Percentiles rank a stretch among this genome's conserved stretches.
Conservation (phyloP, 2,113 vertebrate genomes). For the Heterotilapia buettikoferi region DNA sequence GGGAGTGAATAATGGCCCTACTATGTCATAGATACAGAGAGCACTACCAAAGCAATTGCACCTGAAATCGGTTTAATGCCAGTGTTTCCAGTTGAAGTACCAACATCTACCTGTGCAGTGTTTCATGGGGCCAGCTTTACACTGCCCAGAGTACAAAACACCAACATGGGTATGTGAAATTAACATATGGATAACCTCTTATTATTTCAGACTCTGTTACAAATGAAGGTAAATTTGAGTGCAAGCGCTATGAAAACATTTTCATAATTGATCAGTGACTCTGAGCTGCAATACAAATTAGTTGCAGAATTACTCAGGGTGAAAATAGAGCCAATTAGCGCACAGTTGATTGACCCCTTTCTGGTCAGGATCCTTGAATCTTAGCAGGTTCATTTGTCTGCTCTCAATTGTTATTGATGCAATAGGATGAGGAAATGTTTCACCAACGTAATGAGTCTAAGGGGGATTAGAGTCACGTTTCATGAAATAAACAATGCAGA, state of each 20-base stretch:
- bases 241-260: background rate
- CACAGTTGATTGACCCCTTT: conserved; percentile 27
- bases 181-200: background rate
- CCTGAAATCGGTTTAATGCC: conserved; percentile 30
- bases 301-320: conserved; percentile 21
- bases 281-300: conserved; percentile 29
- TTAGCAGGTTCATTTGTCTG: conserved; percentile 47
- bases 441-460: conserved; percentile 18
- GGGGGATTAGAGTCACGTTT: conserved; percentile 29
- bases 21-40: conserved; percentile 15
- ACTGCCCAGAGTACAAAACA: background rate
- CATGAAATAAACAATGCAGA: conserved; percentile 7
- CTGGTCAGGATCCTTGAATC: conserved; percentile 23
- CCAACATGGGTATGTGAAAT: background rate
- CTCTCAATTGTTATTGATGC: conserved; percentile 48
- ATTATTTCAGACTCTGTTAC: background rate
- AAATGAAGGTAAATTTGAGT: background rate
- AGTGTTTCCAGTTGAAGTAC: background rate
- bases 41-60: conserved; percentile 8
- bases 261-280: conserved; percentile 24
- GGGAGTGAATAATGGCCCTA: conserved; percentile 21
- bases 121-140: background rate
- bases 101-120: background rate
- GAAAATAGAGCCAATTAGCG: conserved; percentile 31
- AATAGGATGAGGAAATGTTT: background rate